Conservation (phyloP, 2,797 vertebrate genomes). For the Loriculus beryllinus region DNA sequence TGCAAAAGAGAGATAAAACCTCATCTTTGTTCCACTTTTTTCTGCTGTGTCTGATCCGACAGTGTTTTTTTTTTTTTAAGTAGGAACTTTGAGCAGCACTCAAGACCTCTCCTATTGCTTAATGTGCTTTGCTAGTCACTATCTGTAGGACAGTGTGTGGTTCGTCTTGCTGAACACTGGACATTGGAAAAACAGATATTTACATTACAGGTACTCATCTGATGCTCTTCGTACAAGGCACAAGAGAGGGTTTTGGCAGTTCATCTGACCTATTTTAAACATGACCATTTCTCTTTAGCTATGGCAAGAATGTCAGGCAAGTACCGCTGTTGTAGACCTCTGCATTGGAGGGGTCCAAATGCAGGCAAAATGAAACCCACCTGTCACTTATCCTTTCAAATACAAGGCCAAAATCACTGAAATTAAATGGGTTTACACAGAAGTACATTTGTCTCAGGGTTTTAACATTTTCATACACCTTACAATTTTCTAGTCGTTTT, state of each 20-base stretch:
- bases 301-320: neutral
- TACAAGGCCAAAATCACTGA: neutral
- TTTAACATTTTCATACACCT: constrained; percentile 24
- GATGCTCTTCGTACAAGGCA: neutral
- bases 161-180: neutral
- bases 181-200: neutral
- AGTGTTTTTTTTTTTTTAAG: neutral
- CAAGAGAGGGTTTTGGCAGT: neutral
- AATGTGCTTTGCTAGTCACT: neutral
- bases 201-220: neutral
- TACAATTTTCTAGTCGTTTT: neutral
- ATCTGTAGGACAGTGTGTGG: neutral
- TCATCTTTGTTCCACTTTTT: neutral
- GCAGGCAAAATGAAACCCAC: neutral
- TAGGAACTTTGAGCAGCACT: neutral
- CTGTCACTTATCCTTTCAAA: neutral
- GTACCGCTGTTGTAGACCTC: neutral
- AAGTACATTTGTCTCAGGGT: neutral
- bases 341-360: neutral
- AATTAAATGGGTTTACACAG: neutral
- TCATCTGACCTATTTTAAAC: neutral
- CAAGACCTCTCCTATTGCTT: neutral
- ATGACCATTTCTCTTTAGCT: neutral
- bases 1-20: neutral
- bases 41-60: neutral